Evolutionary conservation across 2,113 vertebrate species (phyloP).

Genomic region (Percina caprodes): DNA sequence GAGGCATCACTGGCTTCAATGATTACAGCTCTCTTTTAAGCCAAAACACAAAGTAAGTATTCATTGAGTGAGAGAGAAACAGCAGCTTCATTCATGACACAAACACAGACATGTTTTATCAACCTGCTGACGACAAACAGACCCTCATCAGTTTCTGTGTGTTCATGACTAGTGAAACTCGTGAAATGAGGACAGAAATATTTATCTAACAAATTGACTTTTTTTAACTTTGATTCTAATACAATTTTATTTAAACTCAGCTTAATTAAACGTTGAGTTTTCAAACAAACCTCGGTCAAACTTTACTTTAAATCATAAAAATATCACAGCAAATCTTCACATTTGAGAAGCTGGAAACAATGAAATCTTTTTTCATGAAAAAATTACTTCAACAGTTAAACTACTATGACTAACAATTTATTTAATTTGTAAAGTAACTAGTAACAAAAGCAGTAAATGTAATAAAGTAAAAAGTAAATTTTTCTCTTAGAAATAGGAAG

Average conservation of each 20-base stretch:
- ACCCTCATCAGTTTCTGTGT: not conserved
- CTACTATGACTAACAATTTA: no score
- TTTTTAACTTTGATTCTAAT: no score
- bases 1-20: not conserved
- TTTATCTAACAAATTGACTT: not conserved
- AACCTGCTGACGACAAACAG: conserved; percentile 15
- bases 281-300: no score
- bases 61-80: conserved; percentile 15
- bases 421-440: no score
- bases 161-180: not conserved
- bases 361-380: no score
- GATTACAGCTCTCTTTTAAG: conserved; percentile 4
- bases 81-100: conserved; percentile 14
- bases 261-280: no score
- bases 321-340: no score
- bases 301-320: no score
- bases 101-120: conserved; percentile 13
- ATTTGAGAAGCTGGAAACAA: no score
- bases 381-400: no score
- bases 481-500: not conserved
- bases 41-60: conserved; percentile 20
- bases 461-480: not conserved
- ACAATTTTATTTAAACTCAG: no score
- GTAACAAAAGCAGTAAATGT: no score
- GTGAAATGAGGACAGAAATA: not conserved